A percentile compares a stretch with the other conserved stretches of the same genome.
phyloP scores from a whole-genome alignment of 2,113 vertebrate genomes.

The Oxygymnocypris stewartii region DNA sequence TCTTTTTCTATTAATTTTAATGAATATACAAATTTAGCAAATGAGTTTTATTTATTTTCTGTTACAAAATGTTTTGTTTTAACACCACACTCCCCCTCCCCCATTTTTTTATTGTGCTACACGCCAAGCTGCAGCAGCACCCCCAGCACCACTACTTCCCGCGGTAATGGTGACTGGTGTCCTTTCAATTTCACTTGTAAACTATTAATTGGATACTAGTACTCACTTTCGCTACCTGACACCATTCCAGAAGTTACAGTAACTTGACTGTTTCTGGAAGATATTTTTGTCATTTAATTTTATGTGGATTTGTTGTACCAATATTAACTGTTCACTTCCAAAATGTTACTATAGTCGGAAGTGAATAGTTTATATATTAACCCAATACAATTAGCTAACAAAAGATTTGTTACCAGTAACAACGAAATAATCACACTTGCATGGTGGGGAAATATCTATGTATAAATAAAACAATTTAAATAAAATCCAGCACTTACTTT shows the following conservation, averaged over 20 bases:
- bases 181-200: neutral
- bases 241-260: neutral
- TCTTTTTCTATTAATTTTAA: no score
- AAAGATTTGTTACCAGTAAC: neutral
- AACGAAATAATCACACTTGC: neutral
- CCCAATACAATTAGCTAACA: neutral
- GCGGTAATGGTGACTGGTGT: neutral
- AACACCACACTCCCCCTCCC: no score
- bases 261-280: neutral
- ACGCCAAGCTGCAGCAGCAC: no score
- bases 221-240: neutral
- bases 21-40: no score
- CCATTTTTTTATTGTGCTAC: no score
- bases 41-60: no score
- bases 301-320: neutral
- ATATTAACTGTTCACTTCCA: neutral
- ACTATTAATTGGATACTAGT: neutral
- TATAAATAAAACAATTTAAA: no score
- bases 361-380: neutral
- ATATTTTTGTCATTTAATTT: neutral
- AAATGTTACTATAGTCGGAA: neutral
- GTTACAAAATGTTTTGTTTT: no score
- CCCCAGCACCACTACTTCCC: no score
- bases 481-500: no score
- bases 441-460: neutral